A percentile compares a stretch with the other conserved stretches of the same genome.
Conservation (phyloP, 2,797 vertebrate species). For the Distichodus sexfasciatus region DNA sequence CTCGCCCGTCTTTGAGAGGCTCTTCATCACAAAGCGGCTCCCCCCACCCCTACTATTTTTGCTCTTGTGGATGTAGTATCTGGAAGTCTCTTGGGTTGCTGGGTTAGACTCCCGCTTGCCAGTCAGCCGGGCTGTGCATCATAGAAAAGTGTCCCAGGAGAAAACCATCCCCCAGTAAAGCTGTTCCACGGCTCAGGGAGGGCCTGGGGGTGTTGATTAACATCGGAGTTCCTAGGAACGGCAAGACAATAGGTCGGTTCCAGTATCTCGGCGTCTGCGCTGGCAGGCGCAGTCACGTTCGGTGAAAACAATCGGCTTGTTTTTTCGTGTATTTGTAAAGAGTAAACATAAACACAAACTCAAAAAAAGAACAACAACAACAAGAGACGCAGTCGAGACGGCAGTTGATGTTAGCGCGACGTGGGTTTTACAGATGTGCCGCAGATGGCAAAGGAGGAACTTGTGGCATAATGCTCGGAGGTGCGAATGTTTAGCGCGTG, state of each 20-base stretch:
- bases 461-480: not conserved
- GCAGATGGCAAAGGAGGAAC: not conserved
- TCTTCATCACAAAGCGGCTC: slow-evolving; percentile 26
- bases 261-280: not conserved
- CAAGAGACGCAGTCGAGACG: too few species aligned
- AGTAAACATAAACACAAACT: not conserved
- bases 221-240: slow-evolving; percentile 30
- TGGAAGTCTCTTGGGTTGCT: slow-evolving; percentile 40
- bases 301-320: not conserved
- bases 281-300: not conserved
- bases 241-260: slow-evolving; percentile 34
- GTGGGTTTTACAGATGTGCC: too few species aligned
- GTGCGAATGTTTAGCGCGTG: slow-evolving; percentile 6
- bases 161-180: slow-evolving; percentile 54
- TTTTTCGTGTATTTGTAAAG: not conserved
- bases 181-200: slow-evolving; percentile 52
- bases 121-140: slow-evolving; percentile 48
- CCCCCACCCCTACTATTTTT: slow-evolving; percentile 30
- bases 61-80: slow-evolving; percentile 41
- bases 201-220: slow-evolving; percentile 53
- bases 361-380: too few species aligned
- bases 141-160: slow-evolving; percentile 50
- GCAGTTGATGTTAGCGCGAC: too few species aligned
- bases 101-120: slow-evolving; percentile 50
- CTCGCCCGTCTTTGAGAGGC: slow-evolving; percentile 6